Conservation (phyloP, 2,888 invertebrate species). For the Loripinus fragilis region DNA sequence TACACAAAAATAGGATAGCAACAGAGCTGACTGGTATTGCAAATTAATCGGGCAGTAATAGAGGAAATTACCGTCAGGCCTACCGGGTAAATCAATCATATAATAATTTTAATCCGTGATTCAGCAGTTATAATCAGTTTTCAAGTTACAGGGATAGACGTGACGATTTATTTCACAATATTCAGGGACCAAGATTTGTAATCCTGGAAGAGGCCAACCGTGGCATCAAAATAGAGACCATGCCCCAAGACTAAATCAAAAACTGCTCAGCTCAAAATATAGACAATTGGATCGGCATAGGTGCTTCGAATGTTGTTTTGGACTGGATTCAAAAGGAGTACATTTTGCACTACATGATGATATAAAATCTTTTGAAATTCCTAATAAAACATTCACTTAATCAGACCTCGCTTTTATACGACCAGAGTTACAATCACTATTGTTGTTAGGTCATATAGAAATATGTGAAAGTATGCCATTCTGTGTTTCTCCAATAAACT, state of each 20-base stretch:
- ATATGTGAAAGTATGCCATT: constrained; percentile 1
- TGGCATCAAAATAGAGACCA: not conserved
- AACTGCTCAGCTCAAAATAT: not conserved
- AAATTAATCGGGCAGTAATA: not conserved
- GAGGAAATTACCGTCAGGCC: not conserved
- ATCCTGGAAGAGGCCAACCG: not conserved
- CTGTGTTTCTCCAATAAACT: constrained; percentile 22
- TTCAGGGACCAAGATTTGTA: constrained; percentile 3
- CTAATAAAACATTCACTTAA: constrained; percentile 16
- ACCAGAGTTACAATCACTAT: constrained; percentile 16
- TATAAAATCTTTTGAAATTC: constrained; percentile 13
- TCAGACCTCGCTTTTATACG: constrained; percentile 20
- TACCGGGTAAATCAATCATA: not conserved
- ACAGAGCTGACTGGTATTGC: constrained; percentile 11
- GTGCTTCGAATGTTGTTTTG: constrained; percentile 3
- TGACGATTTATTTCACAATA: not conserved
- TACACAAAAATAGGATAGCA: constrained; percentile 8
- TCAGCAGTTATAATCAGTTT: not conserved
- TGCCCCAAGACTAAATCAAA: constrained; percentile 3
- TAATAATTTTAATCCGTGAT: not conserved
- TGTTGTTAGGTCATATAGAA: constrained; percentile 1
- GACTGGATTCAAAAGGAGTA: constrained; percentile 23
- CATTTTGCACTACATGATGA: constrained; percentile 17
- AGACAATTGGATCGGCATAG: not conserved
- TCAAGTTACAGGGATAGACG: not conserved